These are phyloP conservation scores for Patiria miniata DNA, from an alignment of 35 echinoderm and acorn worm genomes.

Conservation along the genomic window DNA sequence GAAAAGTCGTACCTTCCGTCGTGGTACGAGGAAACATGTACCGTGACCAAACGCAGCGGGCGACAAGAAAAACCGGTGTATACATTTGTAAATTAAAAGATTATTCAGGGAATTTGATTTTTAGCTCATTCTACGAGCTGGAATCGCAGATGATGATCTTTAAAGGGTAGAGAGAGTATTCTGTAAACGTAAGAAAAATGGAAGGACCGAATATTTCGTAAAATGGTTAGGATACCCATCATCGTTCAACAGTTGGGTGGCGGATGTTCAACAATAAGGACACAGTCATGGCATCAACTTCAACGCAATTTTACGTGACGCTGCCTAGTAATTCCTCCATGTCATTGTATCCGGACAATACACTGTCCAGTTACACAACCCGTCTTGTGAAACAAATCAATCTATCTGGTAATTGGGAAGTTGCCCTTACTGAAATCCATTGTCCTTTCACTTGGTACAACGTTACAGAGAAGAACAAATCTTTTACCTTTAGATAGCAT, in stretches of 20 bases:
- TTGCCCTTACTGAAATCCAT: conserved; percentile 55
- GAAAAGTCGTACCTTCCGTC: conserved; percentile 40
- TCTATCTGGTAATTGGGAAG: conserved; percentile 61
- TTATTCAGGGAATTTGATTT: neutral
- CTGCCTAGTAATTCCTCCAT: conserved; percentile 52
- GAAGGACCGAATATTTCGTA: conserved; percentile 64
- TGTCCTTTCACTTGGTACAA: conserved; percentile 59
- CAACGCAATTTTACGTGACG: conserved; percentile 54
- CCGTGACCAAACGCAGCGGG: neutral
- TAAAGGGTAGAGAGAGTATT: conserved; percentile 29
- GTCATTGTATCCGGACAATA: conserved; percentile 46
- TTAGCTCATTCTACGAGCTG: conserved; percentile 24
- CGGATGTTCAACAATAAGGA: neutral
- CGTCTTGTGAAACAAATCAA: conserved; percentile 20
- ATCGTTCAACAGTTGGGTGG: conserved; percentile 66
- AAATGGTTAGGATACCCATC: conserved; percentile 47
- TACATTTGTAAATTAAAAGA: no score
- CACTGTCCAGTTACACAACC: conserved; percentile 3
- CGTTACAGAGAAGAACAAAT: conserved; percentile 31
- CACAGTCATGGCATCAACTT: neutral
- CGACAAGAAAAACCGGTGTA: neutral
- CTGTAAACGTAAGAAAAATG: conserved; percentile 34
- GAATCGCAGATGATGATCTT: conserved; percentile 32
- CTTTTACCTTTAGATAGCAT: conserved; percentile 27
- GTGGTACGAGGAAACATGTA: conserved; percentile 48